Conservation (phyloP, 92 coral and sea anemone genomes). For the Actinostola sp. region DNA sequence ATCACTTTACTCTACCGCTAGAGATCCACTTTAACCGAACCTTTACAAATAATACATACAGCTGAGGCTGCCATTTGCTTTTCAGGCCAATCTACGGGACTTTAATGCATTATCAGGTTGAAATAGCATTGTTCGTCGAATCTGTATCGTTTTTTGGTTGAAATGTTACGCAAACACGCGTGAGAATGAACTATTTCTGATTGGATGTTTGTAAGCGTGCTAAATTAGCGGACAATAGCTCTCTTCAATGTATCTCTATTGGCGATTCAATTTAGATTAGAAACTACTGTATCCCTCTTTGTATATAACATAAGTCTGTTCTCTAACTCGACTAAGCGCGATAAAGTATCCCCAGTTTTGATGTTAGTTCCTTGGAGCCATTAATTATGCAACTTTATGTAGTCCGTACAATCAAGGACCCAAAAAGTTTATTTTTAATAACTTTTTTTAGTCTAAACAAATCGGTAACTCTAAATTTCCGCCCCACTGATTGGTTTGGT, state of each 20-base stretch:
- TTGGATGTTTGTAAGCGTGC: conserved; percentile 42
- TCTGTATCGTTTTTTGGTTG: conserved; percentile 27
- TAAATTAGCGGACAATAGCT: conserved; percentile 39
- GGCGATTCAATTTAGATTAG: conserved; percentile 7
- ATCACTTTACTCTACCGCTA: conserved; percentile 19
- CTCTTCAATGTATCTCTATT: conserved; percentile 54
- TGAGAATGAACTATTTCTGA: conserved; percentile 23
- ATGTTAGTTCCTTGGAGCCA: no score
- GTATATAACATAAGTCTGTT: no score
- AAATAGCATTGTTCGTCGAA: conserved; percentile 1
- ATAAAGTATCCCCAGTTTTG: no score
- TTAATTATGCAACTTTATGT: no score
- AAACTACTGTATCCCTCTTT: neutral
- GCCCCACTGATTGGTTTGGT: conserved; percentile 23
- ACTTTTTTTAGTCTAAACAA: conserved; percentile 7
- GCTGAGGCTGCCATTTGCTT: conserved; percentile 30
- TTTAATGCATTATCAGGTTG: conserved; percentile 26
- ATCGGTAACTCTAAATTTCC: conserved; percentile 31
- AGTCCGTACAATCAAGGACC: conserved; percentile 16
- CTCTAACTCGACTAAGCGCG: no score
- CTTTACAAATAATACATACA: conserved; percentile 23
- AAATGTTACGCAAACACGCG: conserved; percentile 67
- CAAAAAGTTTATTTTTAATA: conserved; percentile 15
- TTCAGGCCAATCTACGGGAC: conserved; percentile 14
- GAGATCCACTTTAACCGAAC: conserved; percentile 10